Evolutionary conservation across 2,888 invertebrate genomes (phyloP).

Genomic region (Dryocosmus kuriphilus): DNA sequence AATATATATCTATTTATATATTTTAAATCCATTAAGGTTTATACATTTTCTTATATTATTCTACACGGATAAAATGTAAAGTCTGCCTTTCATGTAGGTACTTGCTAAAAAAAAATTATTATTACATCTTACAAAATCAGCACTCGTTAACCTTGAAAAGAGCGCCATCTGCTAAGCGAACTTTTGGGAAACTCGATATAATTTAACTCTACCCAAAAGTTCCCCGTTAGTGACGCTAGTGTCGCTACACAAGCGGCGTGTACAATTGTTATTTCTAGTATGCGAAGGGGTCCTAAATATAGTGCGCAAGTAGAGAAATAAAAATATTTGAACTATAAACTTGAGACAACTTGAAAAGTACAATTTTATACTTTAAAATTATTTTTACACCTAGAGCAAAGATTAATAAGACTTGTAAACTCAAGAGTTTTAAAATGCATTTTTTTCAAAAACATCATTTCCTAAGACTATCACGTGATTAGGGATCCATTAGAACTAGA

Average conservation of each 20-base stretch:
- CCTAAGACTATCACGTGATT: background rate
- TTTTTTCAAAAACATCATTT: background rate
- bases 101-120: background rate
- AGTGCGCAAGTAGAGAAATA: background rate
- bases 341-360: background rate
- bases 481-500: background rate
- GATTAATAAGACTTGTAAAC: conserved; percentile 1
- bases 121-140: conserved; percentile 5
- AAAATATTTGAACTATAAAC: background rate
- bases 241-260: background rate
- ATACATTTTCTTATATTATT: conserved; percentile 37
- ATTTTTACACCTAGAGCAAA: conserved; percentile 9
- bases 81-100: conserved; percentile 6
- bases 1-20: conserved; percentile 31
- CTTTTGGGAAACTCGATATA: too few relatives aligned
- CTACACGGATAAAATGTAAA: conserved; percentile 16
- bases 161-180: too few relatives aligned
- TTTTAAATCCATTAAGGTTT: conserved; percentile 14
- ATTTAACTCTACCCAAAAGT: too few relatives aligned
- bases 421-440: conserved; percentile 11
- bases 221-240: too few relatives aligned
- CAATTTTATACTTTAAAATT: conserved; percentile 6
- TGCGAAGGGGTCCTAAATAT: background rate
- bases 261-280: background rate
- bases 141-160: background rate